Evolutionary conservation across 2,113 vertebrate genomes (phyloP), one percentile per base, ranked within the genome.

Genomic region (Tenrec ecaudatus): DNA sequence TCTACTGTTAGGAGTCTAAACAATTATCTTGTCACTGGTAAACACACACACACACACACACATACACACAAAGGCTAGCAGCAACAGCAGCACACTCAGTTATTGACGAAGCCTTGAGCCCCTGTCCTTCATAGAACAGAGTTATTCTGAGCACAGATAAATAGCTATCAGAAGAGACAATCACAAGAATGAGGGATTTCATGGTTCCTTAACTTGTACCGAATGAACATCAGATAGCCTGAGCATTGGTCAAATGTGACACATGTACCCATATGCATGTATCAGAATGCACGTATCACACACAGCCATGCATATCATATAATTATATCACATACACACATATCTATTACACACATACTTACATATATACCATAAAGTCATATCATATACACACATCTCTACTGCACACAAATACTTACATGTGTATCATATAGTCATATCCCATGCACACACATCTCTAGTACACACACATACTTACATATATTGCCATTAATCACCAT

Each of bases 101-200:
- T 75, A 31, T 64, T 66, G 23, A 68, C 43, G 19, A 43, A 91
- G 0, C 0, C 1, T 84, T 93, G 1, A 81, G 31, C 82, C 66
- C 7, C n/a, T 80, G 22, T 15, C 66, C 58, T 77, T 81, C n/a
- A 81, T 36, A 66, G 2, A 92, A 86, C 6, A 5, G 17, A 53
- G 0, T 10, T 82, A 23, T 91, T 68, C 0, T 22, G 80, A 82
- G 66, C 25, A 60, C 4, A 1, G 66, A 29, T 93, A 89, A 88
- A 29, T 90, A 88, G 43, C 40, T 22, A 86, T 20, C 82, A 95
- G 84, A 36, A 96, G 82, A 62, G 31, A 8, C 2, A 82, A 75
- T 84, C 40, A 27, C 14, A 12, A 7, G 86, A 57, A 27, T 80
- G 88, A 84, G 53, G 4, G 33, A 23, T 20, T 66, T 86, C 64